phyloP scores from a whole-genome alignment of 2,888 invertebrate genomes.

The Amiota minor region DNA sequence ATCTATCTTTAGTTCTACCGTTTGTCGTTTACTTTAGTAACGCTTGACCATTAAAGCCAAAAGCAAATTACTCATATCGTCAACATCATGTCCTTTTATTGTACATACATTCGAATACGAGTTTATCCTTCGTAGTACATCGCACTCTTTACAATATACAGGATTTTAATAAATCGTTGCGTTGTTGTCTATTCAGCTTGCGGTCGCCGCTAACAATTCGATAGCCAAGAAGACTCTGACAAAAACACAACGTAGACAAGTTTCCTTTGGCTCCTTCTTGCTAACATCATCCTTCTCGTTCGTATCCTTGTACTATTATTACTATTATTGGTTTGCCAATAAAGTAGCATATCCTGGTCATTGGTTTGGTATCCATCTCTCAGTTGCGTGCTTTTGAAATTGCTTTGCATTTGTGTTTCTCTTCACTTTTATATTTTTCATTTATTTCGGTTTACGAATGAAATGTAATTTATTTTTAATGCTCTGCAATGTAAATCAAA shows the following conservation, averaged over 20 bases:
- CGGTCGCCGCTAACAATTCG: neutral
- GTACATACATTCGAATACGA: too few relatives aligned
- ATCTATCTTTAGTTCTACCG: constrained; percentile 33
- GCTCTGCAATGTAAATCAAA: too few relatives aligned
- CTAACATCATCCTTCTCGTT: neutral
- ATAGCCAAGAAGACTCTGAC: neutral
- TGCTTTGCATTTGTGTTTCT: too few relatives aligned
- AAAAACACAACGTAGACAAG: constrained; percentile 4
- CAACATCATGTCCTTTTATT: constrained; percentile 39
- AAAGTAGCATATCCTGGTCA: constrained; percentile 48
- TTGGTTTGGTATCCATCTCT: too few relatives aligned
- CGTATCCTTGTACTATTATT: constrained; percentile 34
- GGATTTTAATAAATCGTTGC: constrained; percentile 69
- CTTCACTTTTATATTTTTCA: too few relatives aligned
- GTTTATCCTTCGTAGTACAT: constrained; percentile 37
- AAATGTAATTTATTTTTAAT: too few relatives aligned
- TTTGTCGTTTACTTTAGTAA: constrained; percentile 42
- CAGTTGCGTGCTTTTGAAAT: too few relatives aligned
- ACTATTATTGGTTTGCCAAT: constrained; percentile 69
- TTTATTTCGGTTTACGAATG: too few relatives aligned
- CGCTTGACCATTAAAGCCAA: constrained; percentile 66
- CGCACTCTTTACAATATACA: too few relatives aligned
- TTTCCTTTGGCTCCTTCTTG: constrained; percentile 20
- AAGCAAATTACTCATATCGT: constrained; percentile 71
- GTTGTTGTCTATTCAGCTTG: constrained; percentile 19